These are phyloP conservation scores for Harpalus rufipes DNA, from an alignment of 2,888 invertebrate genomes.

Conservation along the genomic window DNA sequence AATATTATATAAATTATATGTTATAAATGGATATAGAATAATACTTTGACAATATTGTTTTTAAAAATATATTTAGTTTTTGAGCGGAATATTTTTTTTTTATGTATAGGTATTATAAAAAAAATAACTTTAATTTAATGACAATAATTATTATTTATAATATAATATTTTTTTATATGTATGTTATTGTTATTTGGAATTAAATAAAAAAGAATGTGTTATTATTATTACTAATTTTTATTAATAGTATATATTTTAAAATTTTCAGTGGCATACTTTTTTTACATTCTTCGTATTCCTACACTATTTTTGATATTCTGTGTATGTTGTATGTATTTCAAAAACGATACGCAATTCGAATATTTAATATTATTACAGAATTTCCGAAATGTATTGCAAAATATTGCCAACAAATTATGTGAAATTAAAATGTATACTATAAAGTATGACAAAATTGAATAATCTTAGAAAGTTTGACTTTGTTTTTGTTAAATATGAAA, in stretches of 20 bases:
- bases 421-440: conserved; percentile 24
- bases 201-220: no score
- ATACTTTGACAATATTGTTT: no score
- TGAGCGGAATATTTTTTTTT: no score
- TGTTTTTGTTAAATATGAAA: conserved; percentile 44
- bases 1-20: not conserved
- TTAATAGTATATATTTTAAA: no score
- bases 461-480: conserved; percentile 28
- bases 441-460: conserved; percentile 9
- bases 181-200: no score
- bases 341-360: not conserved
- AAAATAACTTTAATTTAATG: no score
- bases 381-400: conserved; percentile 21
- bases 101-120: no score
- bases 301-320: not conserved
- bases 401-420: conserved; percentile 26
- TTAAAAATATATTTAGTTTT: no score
- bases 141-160: no score
- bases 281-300: not conserved
- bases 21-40: no score
- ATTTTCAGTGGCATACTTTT: not conserved
- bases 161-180: no score
- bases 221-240: no score
- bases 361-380: not conserved
- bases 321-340: not conserved